Evolutionary conservation across 2,113 vertebrate genomes (phyloP), one percentile per base, ranked within the genome.

Genomic region (Epinephelus lanceolatus): DNA sequence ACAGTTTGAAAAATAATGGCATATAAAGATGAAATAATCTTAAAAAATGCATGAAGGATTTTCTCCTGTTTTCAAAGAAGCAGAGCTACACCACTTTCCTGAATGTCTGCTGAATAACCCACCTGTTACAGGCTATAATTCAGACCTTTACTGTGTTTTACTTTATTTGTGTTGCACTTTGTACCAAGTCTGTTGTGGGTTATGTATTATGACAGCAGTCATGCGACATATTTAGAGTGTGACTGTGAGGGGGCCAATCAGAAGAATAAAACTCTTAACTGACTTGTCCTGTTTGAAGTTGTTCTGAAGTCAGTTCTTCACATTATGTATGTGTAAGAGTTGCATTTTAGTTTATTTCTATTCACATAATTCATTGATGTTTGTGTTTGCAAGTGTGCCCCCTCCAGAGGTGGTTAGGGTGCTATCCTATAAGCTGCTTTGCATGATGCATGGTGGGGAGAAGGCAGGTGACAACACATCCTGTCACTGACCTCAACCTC

Each of bases 121-220:
- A 21, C 9, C 25, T 15, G 63, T 15, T 42, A 27, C 42, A 61
- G 2, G 17, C 2, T 11, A 12, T 71, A 13, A 25, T 30, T 27
- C 21, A 59, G 0, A 40, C 14, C 17, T 68, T 57, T 14, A 71
- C 59, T 42, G 40, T 21, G 40, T 49, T 42, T 79, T 0, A 11
- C 42, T 56, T 56, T 74, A 69, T 55, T 40, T 40, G 51, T 11
- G 21, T 25, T 71, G 52, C 18, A 59, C 83, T 80, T 80, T 80
- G 76, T 0, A 40, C 62, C 11, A 2, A 63, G 49, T 65, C 37
- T 37, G 52, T 56, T 55, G 18, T 9, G 23, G 6, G 30, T 8
- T 66, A 25, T 37, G 45, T 12, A 17, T 57, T 56, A 63, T 71
- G 40, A 65, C 52, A 57, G 27, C 71, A 59, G 63, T 71, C 51